Percentiles rank a stretch among this genome's conserved stretches.
These are phyloP conservation scores for Pseudococcus longispinus DNA, from an alignment of 2,888 invertebrate species.

Conservation along the genomic window DNA sequence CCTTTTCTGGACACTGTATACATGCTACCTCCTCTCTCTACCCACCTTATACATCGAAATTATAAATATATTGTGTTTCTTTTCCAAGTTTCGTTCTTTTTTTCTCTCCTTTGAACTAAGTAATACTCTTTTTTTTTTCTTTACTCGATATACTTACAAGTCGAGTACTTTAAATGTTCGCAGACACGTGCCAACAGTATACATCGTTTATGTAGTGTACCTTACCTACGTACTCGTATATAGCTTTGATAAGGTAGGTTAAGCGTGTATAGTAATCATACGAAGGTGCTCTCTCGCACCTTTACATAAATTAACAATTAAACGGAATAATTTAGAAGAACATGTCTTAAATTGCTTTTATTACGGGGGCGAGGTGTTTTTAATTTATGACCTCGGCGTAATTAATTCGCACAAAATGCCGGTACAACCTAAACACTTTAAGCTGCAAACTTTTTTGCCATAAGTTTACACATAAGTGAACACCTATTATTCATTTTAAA, in stretches of 20 bases:
- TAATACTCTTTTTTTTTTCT: too few relatives aligned
- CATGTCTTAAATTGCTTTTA: slow-evolving; percentile 48
- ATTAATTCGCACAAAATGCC: slow-evolving; percentile 47
- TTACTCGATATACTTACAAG: too few relatives aligned
- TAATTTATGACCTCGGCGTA: slow-evolving; percentile 48
- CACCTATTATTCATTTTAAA: slow-evolving; percentile 52
- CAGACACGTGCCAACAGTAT: background rate
- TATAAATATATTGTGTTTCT: background rate
- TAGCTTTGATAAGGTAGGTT: background rate
- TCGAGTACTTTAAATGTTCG: background rate
- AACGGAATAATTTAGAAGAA: slow-evolving; percentile 46
- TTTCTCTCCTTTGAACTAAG: background rate
- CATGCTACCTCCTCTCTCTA: too few relatives aligned
- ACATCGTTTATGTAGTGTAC: background rate
- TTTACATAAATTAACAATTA: slow-evolving; percentile 49
- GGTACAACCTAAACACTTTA: slow-evolving; percentile 46
- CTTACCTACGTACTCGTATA: background rate
- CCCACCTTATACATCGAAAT: background rate
- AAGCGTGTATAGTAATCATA: background rate
- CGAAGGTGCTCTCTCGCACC: background rate
- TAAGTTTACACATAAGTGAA: slow-evolving; percentile 52
- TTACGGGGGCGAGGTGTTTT: slow-evolving; percentile 40
- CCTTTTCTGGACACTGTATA: background rate
- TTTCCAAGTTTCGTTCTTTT: background rate
- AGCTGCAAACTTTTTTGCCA: slow-evolving; percentile 41